Evolutionary conservation across 2,888 invertebrate genomes (phyloP), one percentile per base, ranked within the genome.

Genomic region (Polia nebulosa): DNA sequence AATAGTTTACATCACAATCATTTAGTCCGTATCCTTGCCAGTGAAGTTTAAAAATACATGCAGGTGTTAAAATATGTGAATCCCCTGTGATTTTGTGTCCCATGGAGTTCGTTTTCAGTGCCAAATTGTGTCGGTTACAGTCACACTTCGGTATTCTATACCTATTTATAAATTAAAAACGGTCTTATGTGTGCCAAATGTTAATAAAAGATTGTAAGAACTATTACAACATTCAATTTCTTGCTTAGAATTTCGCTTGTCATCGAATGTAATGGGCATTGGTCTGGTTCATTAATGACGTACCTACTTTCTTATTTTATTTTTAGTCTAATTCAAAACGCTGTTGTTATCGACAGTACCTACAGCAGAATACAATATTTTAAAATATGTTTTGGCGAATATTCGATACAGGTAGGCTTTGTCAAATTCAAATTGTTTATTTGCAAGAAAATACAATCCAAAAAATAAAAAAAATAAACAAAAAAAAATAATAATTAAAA

Each of bases 131-230:
- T 72, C 56, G 41, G 75, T 65, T 62, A 78, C 66, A 75, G 56
- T 72, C 75, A 82, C 73, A 68, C 77, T 69, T 72, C 61, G 66
- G 68, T 75, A 79, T 78, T 80, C 72, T 68, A 55, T 58, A 66
- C 59, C 83, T 87, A 87, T 86, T 86, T 85, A 82, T 86, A 86
- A 78, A 77, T 68, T 75, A 72, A 72, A 77, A 74, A 68, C 76
- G 39, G 64, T 69, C 45, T 20, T 59, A 65, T 60, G 67, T 63
- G 81, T 83, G 84, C 85, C 87, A 85, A 82, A 81, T 76, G 56
- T 67, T 72, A 59, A 72, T 72, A 76, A 77, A 71, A 72, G 58
- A 77, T 66, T 64, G 64, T 76, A 56, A 61, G 62, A 70, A 70
- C 59, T 53, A 63, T 64, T 58, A 78, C 52, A 64, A 70, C 62